phyloP scores from a whole-genome alignment of 2,888 invertebrate genomes.

The Meandrusa payeni region DNA sequence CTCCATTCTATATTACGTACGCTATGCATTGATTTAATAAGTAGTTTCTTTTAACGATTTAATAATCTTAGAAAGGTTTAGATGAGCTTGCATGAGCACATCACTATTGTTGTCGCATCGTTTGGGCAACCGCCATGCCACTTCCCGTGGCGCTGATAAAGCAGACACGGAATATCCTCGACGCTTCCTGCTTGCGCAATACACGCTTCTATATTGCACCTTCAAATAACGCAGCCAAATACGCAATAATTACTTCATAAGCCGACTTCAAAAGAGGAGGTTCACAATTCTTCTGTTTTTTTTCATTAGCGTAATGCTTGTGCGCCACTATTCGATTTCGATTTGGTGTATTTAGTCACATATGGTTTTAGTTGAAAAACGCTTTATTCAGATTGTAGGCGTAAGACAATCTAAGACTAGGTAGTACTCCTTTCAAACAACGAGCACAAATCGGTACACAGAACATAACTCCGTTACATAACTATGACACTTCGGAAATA shows the following conservation, averaged over 20 bases:
- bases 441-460: neutral
- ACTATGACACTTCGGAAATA: too few relatives aligned
- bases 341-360: too few relatives aligned
- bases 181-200: slow-evolving; percentile 64
- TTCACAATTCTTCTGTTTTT: too few relatives aligned
- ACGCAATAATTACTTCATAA: slow-evolving; percentile 1
- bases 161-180: slow-evolving; percentile 43
- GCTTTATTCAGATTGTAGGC: too few relatives aligned
- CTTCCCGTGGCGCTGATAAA: slow-evolving; percentile 59
- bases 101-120: slow-evolving; percentile 5
- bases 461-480: too few relatives aligned
- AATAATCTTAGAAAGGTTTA: slow-evolving; percentile 17
- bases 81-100: neutral
- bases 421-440: neutral
- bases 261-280: too few relatives aligned
- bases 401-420: too few relatives aligned
- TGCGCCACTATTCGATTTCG: too few relatives aligned
- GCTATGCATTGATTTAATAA: too few relatives aligned
- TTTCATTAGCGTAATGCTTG: too few relatives aligned
- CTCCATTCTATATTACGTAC: too few relatives aligned
- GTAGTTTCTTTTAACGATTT: neutral
- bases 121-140: slow-evolving; percentile 45
- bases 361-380: too few relatives aligned
- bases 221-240: slow-evolving; percentile 2
- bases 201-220: slow-evolving; percentile 7